Base-by-base conservation (phyloP, 2,797 vertebrate species). In the Tympanoctomys barrerae region DNA sequence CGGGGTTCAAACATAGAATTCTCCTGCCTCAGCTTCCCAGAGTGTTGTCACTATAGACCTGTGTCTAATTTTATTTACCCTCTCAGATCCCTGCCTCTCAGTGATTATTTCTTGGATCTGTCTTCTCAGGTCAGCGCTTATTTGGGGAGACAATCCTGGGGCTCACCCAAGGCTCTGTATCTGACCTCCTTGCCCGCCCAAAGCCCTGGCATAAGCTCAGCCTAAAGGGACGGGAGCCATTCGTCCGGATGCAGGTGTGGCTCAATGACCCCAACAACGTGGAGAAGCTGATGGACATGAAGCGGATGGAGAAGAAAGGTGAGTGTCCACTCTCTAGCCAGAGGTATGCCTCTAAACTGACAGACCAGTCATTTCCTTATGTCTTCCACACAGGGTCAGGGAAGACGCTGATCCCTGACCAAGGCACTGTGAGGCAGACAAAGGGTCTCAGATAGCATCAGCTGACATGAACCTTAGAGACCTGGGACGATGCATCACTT, bases 131-230 rank as follows among this genome's bases (percentile, higher is more conserved):
- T 98, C 99, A 99, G 98, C 99, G 99, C 97, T 98, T 99, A 97
- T 99, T 99, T 98, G 99, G 99, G 94, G 99, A 99, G 99, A 99
- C 99, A 97, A 99, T 99, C 98, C 99, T 99, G 81, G 99, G 99
- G 96, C 99, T 99, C 97, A 99, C 99, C 96, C 99, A 99, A 98
- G 99, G 99, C 98, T 99, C 99, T 2, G 99, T 99, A 98, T 99
- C 99, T 64, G 99, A 99, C 99, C 99, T 99, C 96, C 99, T 99
- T 98, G 99, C 99, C 96, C 99, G 99, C 94, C 99, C 99, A n/a
- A 99, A 99, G 98, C 99, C 99, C 97, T 99, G 99, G 99, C 99
- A 99, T 99, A 99, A 99, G 98, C 99, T 99, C 97, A 99, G 99
- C 97, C 98, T 99, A 97, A 99, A 99, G 98, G 99, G 99, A 88